Evolutionary conservation across 2,113 vertebrate genomes (phyloP).

Genomic region (Osmerus eperlanus): DNA sequence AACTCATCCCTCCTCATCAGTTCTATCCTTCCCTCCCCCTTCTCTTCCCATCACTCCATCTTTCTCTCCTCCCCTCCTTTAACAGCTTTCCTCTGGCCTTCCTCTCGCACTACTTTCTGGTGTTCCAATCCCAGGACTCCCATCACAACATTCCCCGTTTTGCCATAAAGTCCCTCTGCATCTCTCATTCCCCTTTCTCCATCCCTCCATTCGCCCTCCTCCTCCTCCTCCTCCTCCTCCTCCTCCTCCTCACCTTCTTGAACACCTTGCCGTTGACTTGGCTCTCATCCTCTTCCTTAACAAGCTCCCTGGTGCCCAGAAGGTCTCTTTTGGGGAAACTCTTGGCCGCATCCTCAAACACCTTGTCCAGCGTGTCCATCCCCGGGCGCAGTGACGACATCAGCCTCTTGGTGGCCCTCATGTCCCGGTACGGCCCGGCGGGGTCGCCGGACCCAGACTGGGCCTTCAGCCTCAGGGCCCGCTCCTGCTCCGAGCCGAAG

Average conservation of each 20-base stretch:
- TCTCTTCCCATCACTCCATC: not conserved
- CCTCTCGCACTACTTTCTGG: not conserved
- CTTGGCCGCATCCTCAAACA: constrained; percentile 78
- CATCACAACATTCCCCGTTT: not conserved
- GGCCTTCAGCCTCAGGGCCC: constrained; percentile 80
- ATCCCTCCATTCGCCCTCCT: not conserved
- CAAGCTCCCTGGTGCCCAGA: constrained; percentile 86
- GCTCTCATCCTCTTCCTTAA: constrained; percentile 91
- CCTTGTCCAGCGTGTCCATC: constrained; percentile 85
- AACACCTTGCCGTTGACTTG: constrained; percentile 91
- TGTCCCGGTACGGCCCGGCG: constrained; percentile 80
- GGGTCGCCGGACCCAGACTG: constrained; percentile 72
- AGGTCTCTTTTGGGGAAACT: constrained; percentile 81
- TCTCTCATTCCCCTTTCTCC: not conserved
- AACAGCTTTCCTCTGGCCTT: not conserved
- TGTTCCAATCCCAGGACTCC: too few species aligned
- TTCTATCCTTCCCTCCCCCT: not conserved
- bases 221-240: constrained; percentile 12
- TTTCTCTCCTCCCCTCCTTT: not conserved
- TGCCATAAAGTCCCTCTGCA: not conserved
- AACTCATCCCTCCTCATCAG: too few species aligned
- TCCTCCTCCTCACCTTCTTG: constrained; percentile 81
- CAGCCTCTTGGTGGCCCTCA: constrained; percentile 75
- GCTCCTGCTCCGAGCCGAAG: constrained; percentile 69
- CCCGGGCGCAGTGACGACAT: constrained; percentile 77